phyloP scores from a whole-genome alignment of 2,888 invertebrate species.

The Mesorhabditis spiculigera region DNA sequence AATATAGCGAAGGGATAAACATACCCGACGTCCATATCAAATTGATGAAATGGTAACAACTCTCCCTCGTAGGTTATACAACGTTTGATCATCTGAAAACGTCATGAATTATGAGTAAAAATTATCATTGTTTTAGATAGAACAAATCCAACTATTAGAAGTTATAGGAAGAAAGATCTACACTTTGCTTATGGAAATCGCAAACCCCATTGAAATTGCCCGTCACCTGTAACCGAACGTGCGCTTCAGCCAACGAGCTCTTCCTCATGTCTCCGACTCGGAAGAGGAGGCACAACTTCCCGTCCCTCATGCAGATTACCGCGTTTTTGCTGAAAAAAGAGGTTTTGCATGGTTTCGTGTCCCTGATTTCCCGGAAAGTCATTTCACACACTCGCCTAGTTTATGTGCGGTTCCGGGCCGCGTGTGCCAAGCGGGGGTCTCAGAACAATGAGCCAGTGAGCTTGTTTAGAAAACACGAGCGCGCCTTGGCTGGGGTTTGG shows the following conservation, averaged over 20 bases:
- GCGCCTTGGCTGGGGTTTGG: too few species aligned
- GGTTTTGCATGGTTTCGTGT: too few species aligned
- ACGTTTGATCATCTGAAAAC: constrained; percentile 79
- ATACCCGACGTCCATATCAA: constrained; percentile 73
- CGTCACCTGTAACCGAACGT: constrained; percentile 73
- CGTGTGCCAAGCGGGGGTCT: too few species aligned
- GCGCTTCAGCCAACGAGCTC: constrained; percentile 95
- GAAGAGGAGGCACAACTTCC: constrained; percentile 53
- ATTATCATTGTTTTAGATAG: not conserved
- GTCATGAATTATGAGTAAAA: not conserved
- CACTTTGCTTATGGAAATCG: not conserved
- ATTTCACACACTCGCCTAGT: too few species aligned
- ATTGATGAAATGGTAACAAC: constrained; percentile 86
- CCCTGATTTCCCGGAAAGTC: too few species aligned
- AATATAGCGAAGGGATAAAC: not conserved
- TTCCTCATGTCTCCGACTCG: constrained; percentile 59
- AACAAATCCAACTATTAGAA: not conserved
- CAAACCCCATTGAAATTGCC: not conserved
- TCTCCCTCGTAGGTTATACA: constrained; percentile 91
- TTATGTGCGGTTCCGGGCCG: too few species aligned
- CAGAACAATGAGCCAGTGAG: too few species aligned
- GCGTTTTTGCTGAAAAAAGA: constrained; percentile 33
- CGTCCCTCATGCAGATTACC: constrained; percentile 55
- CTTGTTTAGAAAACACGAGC: too few species aligned
- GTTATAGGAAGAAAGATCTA: too few species aligned